Base-by-base conservation (phyloP, 2,888 invertebrate genomes). In the Lochmaea crataegi region DNA sequence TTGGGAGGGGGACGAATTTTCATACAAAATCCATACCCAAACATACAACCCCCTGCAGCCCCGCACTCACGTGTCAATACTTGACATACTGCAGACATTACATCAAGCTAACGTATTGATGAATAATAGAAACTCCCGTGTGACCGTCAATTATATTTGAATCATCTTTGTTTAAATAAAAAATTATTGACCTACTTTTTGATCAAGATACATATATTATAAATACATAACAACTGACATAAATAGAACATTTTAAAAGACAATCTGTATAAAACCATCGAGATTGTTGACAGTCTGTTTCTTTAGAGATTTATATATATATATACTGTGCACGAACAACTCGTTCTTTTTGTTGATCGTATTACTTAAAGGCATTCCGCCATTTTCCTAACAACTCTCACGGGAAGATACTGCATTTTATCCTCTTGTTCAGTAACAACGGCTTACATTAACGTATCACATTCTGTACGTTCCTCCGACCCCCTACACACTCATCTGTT, bases 301-400 rank as follows among this genome's bases (percentile, higher is more conserved):
- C 14, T 48, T 14, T 48, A n/a, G 6, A 48, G 48, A 48, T 48
- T 48, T 48, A 48, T 48, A n/a, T 45, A 45, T 48, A 48, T 48
- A n/a, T 45, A 45, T 45, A 45, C 11, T 14, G 42, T 45, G 42
- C n/a, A 48, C 48, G 32, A 45, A 45, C 45, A 45, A 45, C 18
- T 53, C 9, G 18, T 16, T 32, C 53, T 53, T 53, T 53, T 53
- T 53, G 53, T 18, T 1, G 53, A 53, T 53, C 53, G 16, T 53
- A 18, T 53, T 53, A 53, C 53, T 53, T 9, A 53, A 53, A 53
- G 53, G 53, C 53, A 53, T 53, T 53, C 53, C 53, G 10, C 53
- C 53, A 53, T 53, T 53, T 53, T 9, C 53, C 18, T 53, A 53
- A 53, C 53, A 53, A 53, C 53, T 53, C 53, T 53, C 53, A 16